These are phyloP conservation scores for Stigmatopora nigra DNA, from an alignment of 2,113 vertebrate genomes.

Conservation along the genomic window DNA sequence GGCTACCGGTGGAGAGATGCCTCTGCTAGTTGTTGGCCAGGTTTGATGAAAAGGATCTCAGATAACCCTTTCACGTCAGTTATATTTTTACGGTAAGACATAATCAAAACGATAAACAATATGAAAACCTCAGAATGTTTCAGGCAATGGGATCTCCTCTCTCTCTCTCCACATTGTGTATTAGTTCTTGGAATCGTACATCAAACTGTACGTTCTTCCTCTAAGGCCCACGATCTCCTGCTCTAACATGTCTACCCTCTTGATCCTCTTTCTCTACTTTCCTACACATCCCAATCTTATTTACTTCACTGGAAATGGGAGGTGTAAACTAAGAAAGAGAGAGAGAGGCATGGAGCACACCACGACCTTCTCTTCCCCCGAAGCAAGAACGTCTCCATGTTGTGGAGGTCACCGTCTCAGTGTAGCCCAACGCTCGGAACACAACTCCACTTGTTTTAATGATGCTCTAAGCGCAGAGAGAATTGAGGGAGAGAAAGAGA, in stretches of 20 bases:
- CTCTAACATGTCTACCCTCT: slow-evolving; percentile 52
- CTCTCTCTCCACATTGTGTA: slow-evolving; percentile 48
- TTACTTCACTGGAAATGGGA: slow-evolving; percentile 63
- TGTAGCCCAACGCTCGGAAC: slow-evolving; percentile 61
- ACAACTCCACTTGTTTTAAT: slow-evolving; percentile 72
- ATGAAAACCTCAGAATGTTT: slow-evolving; percentile 20
- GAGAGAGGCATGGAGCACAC: slow-evolving; percentile 52
- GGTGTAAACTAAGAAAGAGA: slow-evolving; percentile 22
- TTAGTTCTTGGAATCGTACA: slow-evolving; percentile 35
- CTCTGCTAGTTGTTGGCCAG: slow-evolving; percentile 22
- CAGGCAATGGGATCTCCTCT: slow-evolving; percentile 25
- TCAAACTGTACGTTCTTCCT: slow-evolving; percentile 35
- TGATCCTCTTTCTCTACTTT: slow-evolving; percentile 56
- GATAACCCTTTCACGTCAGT: slow-evolving; percentile 27
- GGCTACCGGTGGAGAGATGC: slow-evolving; percentile 31
- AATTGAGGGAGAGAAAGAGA: slow-evolving; percentile 38
- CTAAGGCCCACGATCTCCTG: slow-evolving; percentile 34
- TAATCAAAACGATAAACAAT: slow-evolving; percentile 27
- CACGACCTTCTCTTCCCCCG: slow-evolving; percentile 70
- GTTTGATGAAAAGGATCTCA: slow-evolving; percentile 43
- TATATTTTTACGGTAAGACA: not conserved
- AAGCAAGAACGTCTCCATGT: slow-evolving; percentile 72
- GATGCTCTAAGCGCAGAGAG: slow-evolving; percentile 59
- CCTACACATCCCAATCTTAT: slow-evolving; percentile 63
- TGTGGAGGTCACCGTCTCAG: slow-evolving; percentile 67